Percentiles rank a stretch among this genome's conserved stretches.
These are phyloP conservation scores for Eilema depressum DNA, from an alignment of 2,888 invertebrate genomes.

Conservation along the genomic window DNA sequence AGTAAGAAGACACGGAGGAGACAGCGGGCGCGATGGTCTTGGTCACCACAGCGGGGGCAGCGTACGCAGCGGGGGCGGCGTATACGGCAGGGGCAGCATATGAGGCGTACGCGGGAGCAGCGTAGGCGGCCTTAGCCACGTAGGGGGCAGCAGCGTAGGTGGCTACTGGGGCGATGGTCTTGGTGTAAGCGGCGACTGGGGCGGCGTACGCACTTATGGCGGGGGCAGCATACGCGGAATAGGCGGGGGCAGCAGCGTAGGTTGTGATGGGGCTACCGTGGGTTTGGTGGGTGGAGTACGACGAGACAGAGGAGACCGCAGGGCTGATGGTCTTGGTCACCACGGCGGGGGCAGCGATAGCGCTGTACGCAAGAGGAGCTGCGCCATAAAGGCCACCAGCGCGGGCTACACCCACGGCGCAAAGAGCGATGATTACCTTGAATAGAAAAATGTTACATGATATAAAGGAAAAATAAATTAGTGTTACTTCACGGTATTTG, in stretches of 20 bases:
- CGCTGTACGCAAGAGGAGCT: slow-evolving; percentile 81
- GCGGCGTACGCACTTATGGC: too few relatives aligned
- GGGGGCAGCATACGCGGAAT: slow-evolving; percentile 52
- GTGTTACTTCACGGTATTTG: too few relatives aligned
- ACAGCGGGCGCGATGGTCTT: slow-evolving; percentile 63
- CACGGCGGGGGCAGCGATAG: slow-evolving; percentile 70
- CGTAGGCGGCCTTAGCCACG: slow-evolving; percentile 57
- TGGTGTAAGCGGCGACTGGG: too few relatives aligned
- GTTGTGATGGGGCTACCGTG: slow-evolving; percentile 58
- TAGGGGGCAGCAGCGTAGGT: slow-evolving; percentile 65
- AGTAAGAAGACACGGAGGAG: slow-evolving; percentile 67
- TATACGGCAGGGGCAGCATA: slow-evolving; percentile 49
- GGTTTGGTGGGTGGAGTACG: slow-evolving; percentile 66
- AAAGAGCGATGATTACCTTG: slow-evolving; percentile 86
- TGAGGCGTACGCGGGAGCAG: slow-evolving; percentile 72
- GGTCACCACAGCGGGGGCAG: slow-evolving; percentile 59
- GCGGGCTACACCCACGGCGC: slow-evolving; percentile 87
- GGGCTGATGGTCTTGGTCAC: slow-evolving; percentile 74
- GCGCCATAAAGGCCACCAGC: slow-evolving; percentile 85
- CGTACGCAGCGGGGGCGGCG: slow-evolving; percentile 62
- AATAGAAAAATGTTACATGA: slow-evolving; percentile 46
- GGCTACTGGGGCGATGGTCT: too few relatives aligned
- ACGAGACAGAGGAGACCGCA: slow-evolving; percentile 63
- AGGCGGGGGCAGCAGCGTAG: slow-evolving; percentile 69
- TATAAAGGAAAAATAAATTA: background rate